These are phyloP conservation scores for Silurus asotus DNA, from an alignment of 2,113 vertebrate species.

Conservation along the genomic window DNA sequence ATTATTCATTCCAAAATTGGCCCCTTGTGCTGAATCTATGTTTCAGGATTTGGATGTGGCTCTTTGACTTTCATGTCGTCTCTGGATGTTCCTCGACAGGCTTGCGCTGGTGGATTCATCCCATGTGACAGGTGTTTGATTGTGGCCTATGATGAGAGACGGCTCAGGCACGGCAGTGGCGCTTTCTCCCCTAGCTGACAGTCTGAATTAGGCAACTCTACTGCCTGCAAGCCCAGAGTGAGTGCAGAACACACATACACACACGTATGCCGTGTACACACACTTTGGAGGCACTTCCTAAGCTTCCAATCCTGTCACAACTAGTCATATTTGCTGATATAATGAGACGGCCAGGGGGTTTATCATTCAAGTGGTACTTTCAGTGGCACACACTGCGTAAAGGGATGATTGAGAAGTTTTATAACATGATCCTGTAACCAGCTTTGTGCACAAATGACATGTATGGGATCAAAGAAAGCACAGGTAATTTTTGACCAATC, in stretches of 20 bases:
- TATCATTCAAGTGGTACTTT: conserved; percentile 7
- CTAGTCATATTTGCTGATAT: conserved; percentile 17
- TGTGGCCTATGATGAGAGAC: conserved; percentile 74
- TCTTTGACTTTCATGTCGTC: conserved; percentile 56
- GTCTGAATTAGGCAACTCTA: conserved; percentile 72
- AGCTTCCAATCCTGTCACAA: conserved; percentile 23
- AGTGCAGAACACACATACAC: conserved; percentile 24
- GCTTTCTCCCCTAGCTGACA: conserved; percentile 71
- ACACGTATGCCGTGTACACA: not conserved
- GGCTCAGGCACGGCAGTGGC: conserved; percentile 66
- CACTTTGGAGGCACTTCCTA: conserved; percentile 21
- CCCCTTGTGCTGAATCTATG: not conserved
- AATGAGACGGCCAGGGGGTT: conserved; percentile 1
- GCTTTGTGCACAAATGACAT: not conserved
- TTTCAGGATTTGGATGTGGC: conserved; percentile 22
- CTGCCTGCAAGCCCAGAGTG: conserved; percentile 31
- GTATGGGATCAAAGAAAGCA: not conserved
- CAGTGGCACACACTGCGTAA: conserved; percentile 3
- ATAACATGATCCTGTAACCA: not conserved
- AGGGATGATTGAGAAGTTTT: not conserved
- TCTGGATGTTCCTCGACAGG: conserved; percentile 70
- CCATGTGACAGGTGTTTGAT: conserved; percentile 74
- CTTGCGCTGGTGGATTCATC: conserved; percentile 72
- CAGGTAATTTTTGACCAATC: not conserved
- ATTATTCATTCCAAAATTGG: not conserved